Conservation (phyloP, 2,113 vertebrate species). For the Campylomormyrus tamandua region DNA sequence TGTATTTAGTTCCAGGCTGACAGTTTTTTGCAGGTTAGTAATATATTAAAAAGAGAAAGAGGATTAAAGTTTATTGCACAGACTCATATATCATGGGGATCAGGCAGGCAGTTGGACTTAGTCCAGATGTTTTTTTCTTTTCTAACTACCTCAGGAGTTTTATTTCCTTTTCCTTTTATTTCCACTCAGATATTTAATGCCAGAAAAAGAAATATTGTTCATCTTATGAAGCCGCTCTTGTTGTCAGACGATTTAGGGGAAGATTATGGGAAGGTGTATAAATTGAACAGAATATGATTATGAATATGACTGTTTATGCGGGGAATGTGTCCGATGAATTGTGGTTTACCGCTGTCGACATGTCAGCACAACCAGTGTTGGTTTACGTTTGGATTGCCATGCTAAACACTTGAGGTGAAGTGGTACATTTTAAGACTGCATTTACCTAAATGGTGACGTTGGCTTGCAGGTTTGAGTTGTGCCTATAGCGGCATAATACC, state of each 20-base stretch:
- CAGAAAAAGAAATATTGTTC: neutral
- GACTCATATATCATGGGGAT: neutral
- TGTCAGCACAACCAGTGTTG: neutral
- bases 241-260: neutral
- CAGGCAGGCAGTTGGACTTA: neutral
- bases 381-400: neutral
- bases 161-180: neutral
- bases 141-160: neutral
- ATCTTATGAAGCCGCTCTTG: neutral
- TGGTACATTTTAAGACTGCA: neutral
- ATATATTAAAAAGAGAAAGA: neutral
- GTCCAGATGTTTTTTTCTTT: neutral
- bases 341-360: neutral
- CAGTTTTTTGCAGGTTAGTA: neutral
- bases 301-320: neutral
- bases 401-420: neutral
- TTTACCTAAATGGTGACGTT: neutral
- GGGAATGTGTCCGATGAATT: neutral
- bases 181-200: neutral
- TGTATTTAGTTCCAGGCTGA: neutral
- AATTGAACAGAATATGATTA: neutral
- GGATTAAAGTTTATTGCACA: slow-evolving; percentile 8
- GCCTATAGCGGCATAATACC: neutral
- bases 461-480: neutral
- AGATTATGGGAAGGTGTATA: neutral